Evolutionary conservation across 2,113 vertebrate genomes (phyloP).

Genomic region (Sapajus apella): DNA sequence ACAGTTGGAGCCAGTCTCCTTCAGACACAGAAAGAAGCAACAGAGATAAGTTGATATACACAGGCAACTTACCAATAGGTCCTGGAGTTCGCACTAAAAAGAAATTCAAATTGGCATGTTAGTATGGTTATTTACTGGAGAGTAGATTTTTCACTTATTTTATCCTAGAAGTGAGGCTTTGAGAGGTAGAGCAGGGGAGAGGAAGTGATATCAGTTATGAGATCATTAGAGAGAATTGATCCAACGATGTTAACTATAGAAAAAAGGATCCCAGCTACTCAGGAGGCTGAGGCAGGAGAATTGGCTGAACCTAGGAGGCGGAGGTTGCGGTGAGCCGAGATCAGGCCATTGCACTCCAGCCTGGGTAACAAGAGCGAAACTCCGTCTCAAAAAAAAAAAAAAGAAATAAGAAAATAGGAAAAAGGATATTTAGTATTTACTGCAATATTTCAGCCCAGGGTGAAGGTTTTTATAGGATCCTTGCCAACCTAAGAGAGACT

Average conservation of each 20-base stretch:
- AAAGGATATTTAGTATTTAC: not conserved
- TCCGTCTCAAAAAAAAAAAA: too few relatives aligned
- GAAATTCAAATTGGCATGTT: constrained; percentile 46
- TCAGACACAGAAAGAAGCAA: not conserved
- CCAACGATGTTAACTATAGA: not conserved
- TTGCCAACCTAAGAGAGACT: not conserved
- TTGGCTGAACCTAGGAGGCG: too few relatives aligned
- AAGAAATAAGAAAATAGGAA: not conserved
- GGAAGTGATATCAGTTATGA: not conserved
- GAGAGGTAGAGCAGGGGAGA: not conserved
- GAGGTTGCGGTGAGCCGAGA: too few relatives aligned
- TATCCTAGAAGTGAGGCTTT: not conserved
- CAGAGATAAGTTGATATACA: not conserved
- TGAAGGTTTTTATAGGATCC: not conserved
- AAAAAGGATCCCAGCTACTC: too few relatives aligned
- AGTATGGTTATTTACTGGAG: not conserved
- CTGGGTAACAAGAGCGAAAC: too few relatives aligned
- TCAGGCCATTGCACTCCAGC: too few relatives aligned
- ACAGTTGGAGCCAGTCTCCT: not conserved
- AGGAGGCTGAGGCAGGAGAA: too few relatives aligned
- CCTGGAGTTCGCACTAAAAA: constrained; percentile 70
- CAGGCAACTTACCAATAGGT: constrained; percentile 59
- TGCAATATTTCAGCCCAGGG: not conserved
- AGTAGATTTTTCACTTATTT: constrained; percentile 12
- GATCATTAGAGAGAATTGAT: not conserved